These are phyloP conservation scores for Harpalus rufipes DNA, from an alignment of 2,888 invertebrate genomes.

Conservation along the genomic window DNA sequence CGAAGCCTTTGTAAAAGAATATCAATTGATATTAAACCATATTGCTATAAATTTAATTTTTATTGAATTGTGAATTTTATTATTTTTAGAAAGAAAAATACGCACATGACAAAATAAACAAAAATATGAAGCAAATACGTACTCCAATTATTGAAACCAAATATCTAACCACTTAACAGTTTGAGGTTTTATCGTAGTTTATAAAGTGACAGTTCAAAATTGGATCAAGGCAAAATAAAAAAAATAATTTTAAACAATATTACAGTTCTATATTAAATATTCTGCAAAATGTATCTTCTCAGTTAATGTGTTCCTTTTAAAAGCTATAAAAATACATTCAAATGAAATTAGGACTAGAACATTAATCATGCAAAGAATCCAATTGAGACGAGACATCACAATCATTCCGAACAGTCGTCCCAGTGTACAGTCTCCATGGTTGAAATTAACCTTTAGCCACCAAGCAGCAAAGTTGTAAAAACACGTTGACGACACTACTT, in stretches of 20 bases:
- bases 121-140: not conserved
- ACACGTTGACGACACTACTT: too few species aligned
- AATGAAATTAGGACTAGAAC: slow-evolving; percentile 9
- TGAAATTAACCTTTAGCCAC: too few species aligned
- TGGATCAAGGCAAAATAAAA: not conserved
- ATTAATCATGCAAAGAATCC: slow-evolving; percentile 26
- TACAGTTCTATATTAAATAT: not conserved
- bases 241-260: not conserved
- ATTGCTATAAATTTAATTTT: too few species aligned
- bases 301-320: not conserved
- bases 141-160: not conserved
- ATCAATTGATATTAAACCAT: too few species aligned
- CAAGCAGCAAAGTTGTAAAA: too few species aligned
- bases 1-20: too few species aligned
- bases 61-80: too few species aligned
- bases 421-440: too few species aligned
- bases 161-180: not conserved
- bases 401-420: not conserved
- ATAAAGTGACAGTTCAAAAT: not conserved
- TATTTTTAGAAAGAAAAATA: not conserved
- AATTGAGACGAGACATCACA: not conserved
- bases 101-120: not conserved
- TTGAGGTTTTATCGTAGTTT: not conserved
- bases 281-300: not conserved
- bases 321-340: not conserved